Evolutionary conservation across 2,113 vertebrate species (phyloP).

Genomic region (Pantherophis guttatus): DNA sequence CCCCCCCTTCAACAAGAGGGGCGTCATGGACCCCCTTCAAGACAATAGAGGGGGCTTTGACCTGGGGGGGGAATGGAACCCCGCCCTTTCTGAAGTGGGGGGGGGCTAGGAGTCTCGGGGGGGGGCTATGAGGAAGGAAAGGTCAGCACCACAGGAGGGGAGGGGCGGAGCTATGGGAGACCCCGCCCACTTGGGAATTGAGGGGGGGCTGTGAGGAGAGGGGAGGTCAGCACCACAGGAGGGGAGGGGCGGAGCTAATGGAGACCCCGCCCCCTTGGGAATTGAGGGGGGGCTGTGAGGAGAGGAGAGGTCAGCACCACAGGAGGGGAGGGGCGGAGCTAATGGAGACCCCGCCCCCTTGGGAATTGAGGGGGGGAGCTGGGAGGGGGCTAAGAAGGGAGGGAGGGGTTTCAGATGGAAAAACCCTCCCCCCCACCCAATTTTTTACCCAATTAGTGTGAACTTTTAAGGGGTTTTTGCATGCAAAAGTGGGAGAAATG

Average conservation of each 20-base stretch:
- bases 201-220: background rate
- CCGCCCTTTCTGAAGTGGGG: background rate
- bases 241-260: background rate
- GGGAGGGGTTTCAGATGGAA: background rate
- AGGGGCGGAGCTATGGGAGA: background rate
- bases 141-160: background rate
- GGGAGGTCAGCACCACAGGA: background rate
- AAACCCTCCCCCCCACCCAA: background rate
- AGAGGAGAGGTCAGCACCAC: background rate
- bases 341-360: background rate
- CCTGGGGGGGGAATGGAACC: background rate
- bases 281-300: background rate
- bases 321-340: background rate
- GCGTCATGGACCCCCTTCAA: too few species aligned
- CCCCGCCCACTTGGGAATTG: background rate
- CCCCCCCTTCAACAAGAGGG: background rate
- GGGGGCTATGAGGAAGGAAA: background rate
- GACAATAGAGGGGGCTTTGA: background rate
- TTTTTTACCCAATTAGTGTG: background rate
- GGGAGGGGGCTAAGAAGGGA: background rate
- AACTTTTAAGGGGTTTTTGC: too few species aligned
- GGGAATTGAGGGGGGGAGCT: background rate
- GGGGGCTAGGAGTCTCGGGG: background rate
- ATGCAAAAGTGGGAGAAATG: too few species aligned
- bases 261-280: background rate